These are phyloP conservation scores for Himalopsyche phryganea DNA, from an alignment of 1,140 invertebrate genomes.

Conservation along the genomic window DNA sequence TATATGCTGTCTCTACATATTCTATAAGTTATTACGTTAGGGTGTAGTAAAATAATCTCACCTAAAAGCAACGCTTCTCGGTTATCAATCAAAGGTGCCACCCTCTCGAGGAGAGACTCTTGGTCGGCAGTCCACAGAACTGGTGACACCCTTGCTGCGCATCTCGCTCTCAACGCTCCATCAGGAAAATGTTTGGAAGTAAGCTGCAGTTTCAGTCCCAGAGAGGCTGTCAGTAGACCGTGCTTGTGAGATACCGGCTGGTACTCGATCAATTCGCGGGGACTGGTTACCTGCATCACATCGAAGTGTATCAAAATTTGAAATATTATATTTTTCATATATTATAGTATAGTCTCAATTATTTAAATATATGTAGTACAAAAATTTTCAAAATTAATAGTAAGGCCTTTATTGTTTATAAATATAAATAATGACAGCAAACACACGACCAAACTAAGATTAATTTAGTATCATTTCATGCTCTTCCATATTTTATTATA, in stretches of 20 bases:
- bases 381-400: too few relatives aligned
- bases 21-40: too few relatives aligned
- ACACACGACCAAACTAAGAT: too few relatives aligned
- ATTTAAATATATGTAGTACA: too few relatives aligned
- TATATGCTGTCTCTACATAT: too few relatives aligned
- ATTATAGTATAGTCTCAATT: too few relatives aligned
- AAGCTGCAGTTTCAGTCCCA: slow-evolving; percentile 55
- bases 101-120: slow-evolving; percentile 48
- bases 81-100: slow-evolving; percentile 55
- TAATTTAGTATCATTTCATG: too few relatives aligned
- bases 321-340: too few relatives aligned
- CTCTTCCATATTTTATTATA: too few relatives aligned
- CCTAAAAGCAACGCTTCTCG: slow-evolving; percentile 58
- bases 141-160: slow-evolving; percentile 57
- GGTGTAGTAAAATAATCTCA: slow-evolving; percentile 34
- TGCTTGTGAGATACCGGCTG: slow-evolving; percentile 52
- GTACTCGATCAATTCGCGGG: slow-evolving; percentile 50
- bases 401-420: too few relatives aligned
- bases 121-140: slow-evolving; percentile 54
- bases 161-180: slow-evolving; percentile 58
- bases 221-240: slow-evolving; percentile 53
- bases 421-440: too few relatives aligned
- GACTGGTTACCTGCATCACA: slow-evolving; percentile 46
- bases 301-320: neutral
- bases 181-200: slow-evolving; percentile 51